phyloP scores from a whole-genome alignment of 2,888 invertebrate genomes.

The Siphonodentalium dalli region DNA sequence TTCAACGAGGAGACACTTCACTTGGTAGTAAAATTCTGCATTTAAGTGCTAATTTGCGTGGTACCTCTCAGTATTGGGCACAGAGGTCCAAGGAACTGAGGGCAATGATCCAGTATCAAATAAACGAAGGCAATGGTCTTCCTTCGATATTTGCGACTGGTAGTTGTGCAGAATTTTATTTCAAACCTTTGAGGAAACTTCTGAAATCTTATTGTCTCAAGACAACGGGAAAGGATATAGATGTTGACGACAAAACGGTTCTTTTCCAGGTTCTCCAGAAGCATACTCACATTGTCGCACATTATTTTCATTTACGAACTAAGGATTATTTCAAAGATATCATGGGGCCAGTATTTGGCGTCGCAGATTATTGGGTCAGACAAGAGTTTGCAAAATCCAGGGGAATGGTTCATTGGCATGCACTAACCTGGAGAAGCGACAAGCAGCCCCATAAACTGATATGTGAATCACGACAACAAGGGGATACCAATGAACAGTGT shows the following conservation, averaged over 20 bases:
- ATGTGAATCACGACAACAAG: conserved; percentile 13
- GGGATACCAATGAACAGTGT: neutral
- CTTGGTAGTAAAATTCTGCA: conserved; percentile 19
- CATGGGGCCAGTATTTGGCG: conserved; percentile 27
- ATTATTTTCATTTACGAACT: conserved; percentile 30
- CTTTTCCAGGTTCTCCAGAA: conserved; percentile 17
- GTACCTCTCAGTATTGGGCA: conserved; percentile 28
- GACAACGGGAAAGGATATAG: conserved; percentile 2
- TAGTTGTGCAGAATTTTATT: conserved; percentile 26
- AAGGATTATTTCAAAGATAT: conserved; percentile 23
- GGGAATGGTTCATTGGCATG: conserved; percentile 33
- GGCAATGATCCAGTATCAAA: conserved; percentile 29
- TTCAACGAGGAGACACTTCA: conserved; percentile 9
- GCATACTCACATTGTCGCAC: conserved; percentile 23
- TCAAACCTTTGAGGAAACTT: conserved; percentile 13
- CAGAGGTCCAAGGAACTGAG: conserved; percentile 26
- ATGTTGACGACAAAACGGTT: neutral
- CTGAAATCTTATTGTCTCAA: conserved; percentile 4
- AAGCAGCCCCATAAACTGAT: conserved; percentile 24
- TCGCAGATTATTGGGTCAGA: conserved; percentile 31
- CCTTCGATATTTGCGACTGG: conserved; percentile 26
- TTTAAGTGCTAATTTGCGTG: conserved; percentile 22
- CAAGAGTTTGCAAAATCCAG: conserved; percentile 28
- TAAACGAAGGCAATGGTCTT: conserved; percentile 28
- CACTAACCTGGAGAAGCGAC: conserved; percentile 27